phyloP scores from a whole-genome alignment of 1,140 invertebrate genomes.

The Delia radicum region DNA sequence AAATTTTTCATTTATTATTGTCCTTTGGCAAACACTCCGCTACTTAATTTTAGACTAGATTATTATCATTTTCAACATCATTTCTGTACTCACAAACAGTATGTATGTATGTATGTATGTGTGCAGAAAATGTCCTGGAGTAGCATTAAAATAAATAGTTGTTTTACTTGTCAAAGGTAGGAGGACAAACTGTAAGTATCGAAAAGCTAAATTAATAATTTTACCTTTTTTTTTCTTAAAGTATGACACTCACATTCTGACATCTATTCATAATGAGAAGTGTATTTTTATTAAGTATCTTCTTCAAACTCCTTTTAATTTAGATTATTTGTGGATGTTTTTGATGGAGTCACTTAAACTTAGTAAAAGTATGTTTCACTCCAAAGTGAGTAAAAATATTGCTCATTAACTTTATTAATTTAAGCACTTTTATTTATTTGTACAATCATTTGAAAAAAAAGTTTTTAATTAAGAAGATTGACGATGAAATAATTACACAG shows the following conservation, averaged over 20 bases:
- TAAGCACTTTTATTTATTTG: not conserved
- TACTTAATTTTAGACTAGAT: not conserved
- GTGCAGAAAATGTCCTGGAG: not conserved
- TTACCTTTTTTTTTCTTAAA: not conserved
- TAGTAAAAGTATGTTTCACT: not conserved
- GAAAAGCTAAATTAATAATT: not conserved
- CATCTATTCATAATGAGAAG: not conserved
- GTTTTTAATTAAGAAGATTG: no score
- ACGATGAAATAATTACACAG: no score
- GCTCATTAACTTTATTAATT: slow-evolving; percentile 2
- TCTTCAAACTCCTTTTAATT: not conserved
- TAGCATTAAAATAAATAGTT: not conserved
- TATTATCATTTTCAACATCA: no score
- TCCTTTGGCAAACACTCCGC: not conserved
- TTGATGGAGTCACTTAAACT: not conserved
- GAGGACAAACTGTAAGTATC: not conserved
- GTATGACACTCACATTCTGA: not conserved
- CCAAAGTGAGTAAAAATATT: not conserved
- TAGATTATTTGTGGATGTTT: not conserved
- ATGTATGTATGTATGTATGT: no score
- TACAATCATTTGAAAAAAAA: no score
- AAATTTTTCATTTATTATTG: not conserved
- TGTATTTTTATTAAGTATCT: not conserved
- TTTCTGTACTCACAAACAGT: no score
- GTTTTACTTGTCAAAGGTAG: not conserved